A percentile compares a stretch with the other conserved stretches of the same genome.
These are phyloP conservation scores for Lathamus discolor DNA, from an alignment of 2,113 vertebrate species.

Conservation along the genomic window DNA sequence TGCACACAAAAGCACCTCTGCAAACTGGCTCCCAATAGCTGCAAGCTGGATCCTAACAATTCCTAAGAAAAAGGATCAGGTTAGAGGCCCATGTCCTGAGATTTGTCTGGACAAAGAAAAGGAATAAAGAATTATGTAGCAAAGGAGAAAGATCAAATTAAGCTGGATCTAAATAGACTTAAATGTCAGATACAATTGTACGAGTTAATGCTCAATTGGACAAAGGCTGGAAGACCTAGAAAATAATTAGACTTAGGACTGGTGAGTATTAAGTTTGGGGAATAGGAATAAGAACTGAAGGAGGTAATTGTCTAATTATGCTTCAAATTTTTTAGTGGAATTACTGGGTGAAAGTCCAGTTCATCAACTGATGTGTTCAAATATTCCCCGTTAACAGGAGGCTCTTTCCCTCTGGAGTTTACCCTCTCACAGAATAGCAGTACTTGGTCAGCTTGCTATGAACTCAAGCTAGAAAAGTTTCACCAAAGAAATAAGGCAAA, in stretches of 20 bases:
- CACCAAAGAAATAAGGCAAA: background rate
- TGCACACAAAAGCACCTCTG: background rate
- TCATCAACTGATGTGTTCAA: background rate
- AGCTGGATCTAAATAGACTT: background rate
- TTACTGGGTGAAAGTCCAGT: background rate
- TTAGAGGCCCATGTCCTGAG: background rate
- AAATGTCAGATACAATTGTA: background rate
- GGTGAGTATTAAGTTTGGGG: background rate
- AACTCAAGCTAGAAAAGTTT: background rate
- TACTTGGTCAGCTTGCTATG: background rate
- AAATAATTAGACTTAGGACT: background rate
- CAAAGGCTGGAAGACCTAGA: background rate
- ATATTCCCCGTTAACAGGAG: background rate
- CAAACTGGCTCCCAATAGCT: background rate
- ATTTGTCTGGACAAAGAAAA: background rate
- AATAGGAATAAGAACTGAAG: background rate
- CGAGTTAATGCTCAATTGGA: background rate
- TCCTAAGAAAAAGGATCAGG: background rate
- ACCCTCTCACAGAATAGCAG: background rate
- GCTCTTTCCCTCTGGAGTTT: background rate
- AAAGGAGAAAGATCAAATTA: background rate
- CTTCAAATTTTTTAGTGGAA: background rate
- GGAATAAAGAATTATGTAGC: background rate
- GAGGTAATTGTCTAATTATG: background rate
- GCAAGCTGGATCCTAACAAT: background rate